Percentiles rank a stretch among this genome's conserved stretches.
phyloP scores from a whole-genome alignment of 2,113 vertebrate genomes.

The Phoenicopterus ruber region DNA sequence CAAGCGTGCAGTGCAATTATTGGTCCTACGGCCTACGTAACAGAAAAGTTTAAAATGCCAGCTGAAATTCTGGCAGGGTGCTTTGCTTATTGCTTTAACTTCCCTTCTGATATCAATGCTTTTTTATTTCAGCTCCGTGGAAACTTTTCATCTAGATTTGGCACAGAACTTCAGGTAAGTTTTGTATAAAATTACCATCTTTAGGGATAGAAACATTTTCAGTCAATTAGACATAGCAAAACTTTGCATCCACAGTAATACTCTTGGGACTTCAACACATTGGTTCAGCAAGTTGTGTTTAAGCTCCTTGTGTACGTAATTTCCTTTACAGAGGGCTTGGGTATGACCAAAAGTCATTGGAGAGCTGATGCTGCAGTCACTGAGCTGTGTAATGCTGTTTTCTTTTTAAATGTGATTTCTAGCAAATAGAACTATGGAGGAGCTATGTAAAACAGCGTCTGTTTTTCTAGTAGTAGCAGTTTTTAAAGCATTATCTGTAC shows the following conservation, averaged over 20 bases:
- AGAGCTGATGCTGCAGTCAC: not conserved
- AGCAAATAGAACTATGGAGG: not conserved
- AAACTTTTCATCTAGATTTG: constrained; percentile 39
- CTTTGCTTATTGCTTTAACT: not conserved
- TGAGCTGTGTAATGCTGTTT: not conserved
- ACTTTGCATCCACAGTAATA: not conserved
- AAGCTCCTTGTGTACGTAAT: not conserved
- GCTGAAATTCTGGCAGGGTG: not conserved
- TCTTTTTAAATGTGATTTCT: not conserved
- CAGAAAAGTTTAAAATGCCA: not conserved
- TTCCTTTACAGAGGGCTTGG: not conserved
- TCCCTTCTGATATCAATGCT: constrained; percentile 23
- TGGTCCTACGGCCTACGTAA: not conserved
- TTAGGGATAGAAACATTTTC: not conserved
- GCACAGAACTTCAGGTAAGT: constrained; percentile 75
- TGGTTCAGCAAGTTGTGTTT: not conserved
- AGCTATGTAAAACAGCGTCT: not conserved
- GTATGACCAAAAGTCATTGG: not conserved
- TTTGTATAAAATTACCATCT: not conserved
- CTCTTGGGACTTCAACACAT: not conserved
- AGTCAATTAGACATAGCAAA: not conserved
- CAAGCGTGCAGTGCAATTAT: not conserved
- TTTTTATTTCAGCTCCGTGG: constrained; percentile 70
- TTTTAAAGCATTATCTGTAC: not conserved
- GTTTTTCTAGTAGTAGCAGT: not conserved